Conservation (phyloP, 2,888 invertebrate genomes). For the Prenolepis imparis region DNA sequence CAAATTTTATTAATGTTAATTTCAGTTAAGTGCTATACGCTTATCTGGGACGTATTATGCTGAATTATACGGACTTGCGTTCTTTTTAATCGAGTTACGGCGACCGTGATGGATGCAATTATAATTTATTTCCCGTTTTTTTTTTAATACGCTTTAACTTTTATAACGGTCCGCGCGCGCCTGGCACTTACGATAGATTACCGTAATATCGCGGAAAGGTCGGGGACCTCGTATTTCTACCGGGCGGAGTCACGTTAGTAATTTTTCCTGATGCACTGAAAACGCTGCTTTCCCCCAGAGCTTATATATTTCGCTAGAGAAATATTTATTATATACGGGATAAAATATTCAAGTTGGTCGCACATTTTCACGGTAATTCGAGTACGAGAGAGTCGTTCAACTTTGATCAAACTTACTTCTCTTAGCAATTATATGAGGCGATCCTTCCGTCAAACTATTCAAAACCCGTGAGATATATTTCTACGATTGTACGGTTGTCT, state of each 20-base stretch:
- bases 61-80: slow-evolving; percentile 55
- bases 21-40: slow-evolving; percentile 53
- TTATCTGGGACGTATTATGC: slow-evolving; percentile 52
- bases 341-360: slow-evolving; percentile 1
- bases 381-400: background rate
- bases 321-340: slow-evolving; percentile 32
- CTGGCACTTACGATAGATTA: slow-evolving; percentile 54
- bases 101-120: slow-evolving; percentile 53
- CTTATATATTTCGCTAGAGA: slow-evolving; percentile 25
- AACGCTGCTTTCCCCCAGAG: slow-evolving; percentile 1
- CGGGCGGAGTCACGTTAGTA: slow-evolving; percentile 33
- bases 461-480: background rate
- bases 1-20: slow-evolving; percentile 58
- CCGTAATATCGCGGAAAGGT: slow-evolving; percentile 43
- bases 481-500: background rate
- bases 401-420: background rate
- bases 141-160: slow-evolving; percentile 35
- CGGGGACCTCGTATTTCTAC: slow-evolving; percentile 44
- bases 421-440: background rate
- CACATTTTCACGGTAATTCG: background rate
- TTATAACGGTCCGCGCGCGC: slow-evolving; percentile 44
- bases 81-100: slow-evolving; percentile 55
- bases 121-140: slow-evolving; percentile 41
- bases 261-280: slow-evolving; percentile 46
- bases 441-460: background rate